A percentile compares a stretch with the other conserved stretches of the same genome.
Conservation (phyloP, 2,797 vertebrate species). For the Kryptopterus vitreolus region DNA sequence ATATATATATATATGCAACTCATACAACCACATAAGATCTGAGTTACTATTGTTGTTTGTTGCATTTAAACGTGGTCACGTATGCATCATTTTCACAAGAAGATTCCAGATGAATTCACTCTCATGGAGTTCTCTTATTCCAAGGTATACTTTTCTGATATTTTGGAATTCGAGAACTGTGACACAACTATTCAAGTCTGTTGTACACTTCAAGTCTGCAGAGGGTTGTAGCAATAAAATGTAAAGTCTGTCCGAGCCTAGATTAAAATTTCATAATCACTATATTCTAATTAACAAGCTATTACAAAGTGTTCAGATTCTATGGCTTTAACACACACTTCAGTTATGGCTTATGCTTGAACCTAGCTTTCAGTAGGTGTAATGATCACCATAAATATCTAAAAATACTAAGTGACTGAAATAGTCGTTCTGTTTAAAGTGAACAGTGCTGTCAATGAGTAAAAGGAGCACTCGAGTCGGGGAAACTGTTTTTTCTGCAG, state of each 20-base stretch:
- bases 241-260: neutral
- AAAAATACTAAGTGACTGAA: neutral
- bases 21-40: neutral
- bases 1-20: neutral
- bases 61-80: neutral
- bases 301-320: neutral
- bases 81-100: neutral
- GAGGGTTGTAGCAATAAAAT: neutral
- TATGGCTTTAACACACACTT: neutral
- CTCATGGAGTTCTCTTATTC: neutral
- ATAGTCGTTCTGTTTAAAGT: neutral
- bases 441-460: neutral
- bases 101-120: neutral
- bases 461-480: neutral
- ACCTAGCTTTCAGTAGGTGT: neutral
- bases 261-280: neutral
- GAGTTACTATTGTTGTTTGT: neutral
- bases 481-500: neutral
- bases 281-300: neutral
- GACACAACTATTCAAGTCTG: neutral
- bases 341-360: neutral
- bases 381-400: neutral
- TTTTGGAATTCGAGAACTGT: neutral
- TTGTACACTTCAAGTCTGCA: neutral
- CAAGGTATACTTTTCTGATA: neutral